phyloP scores from a whole-genome alignment of 2,888 invertebrate genomes.

The Hololepta plana region DNA sequence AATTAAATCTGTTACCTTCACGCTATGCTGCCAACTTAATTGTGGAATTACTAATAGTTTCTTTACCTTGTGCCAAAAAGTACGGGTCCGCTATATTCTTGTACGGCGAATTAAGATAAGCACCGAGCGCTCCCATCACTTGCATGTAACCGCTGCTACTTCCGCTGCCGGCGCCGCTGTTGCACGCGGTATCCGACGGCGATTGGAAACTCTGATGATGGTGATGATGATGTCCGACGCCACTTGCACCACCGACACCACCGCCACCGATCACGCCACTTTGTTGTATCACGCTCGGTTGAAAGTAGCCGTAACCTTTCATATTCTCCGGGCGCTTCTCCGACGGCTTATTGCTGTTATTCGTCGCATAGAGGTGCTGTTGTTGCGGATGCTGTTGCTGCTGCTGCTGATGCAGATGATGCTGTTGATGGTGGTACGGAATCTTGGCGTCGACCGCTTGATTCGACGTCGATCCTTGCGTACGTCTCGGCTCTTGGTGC shows the following conservation, averaged over 20 bases:
- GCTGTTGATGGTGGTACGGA: constrained; percentile 1
- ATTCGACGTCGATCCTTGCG: constrained; percentile 1
- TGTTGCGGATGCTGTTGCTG: no score
- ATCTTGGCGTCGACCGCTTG: neutral
- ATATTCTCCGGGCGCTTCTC: constrained; percentile 15
- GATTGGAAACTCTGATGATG: constrained; percentile 13
- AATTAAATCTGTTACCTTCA: neutral
- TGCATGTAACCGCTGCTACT: constrained; percentile 43
- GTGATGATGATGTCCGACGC: neutral
- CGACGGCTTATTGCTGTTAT: constrained; percentile 4
- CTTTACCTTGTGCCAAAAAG: constrained; percentile 48
- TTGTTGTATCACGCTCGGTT: constrained; percentile 14
- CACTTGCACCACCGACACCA: constrained; percentile 10
- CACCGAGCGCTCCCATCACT: constrained; percentile 50
- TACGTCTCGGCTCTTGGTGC: neutral
- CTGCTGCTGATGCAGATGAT: neutral
- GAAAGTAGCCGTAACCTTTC: constrained; percentile 17
- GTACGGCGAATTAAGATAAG: constrained; percentile 47
- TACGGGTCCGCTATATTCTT: constrained; percentile 53
- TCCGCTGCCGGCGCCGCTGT: constrained; percentile 18
- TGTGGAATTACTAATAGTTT: neutral
- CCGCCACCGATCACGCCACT: constrained; percentile 13
- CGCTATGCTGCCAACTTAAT: neutral
- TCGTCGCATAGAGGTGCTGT: constrained; percentile 5
- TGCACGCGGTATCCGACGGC: no score